phyloP scores from a whole-genome alignment of 2,888 invertebrate genomes.

The Meloe dianella region DNA sequence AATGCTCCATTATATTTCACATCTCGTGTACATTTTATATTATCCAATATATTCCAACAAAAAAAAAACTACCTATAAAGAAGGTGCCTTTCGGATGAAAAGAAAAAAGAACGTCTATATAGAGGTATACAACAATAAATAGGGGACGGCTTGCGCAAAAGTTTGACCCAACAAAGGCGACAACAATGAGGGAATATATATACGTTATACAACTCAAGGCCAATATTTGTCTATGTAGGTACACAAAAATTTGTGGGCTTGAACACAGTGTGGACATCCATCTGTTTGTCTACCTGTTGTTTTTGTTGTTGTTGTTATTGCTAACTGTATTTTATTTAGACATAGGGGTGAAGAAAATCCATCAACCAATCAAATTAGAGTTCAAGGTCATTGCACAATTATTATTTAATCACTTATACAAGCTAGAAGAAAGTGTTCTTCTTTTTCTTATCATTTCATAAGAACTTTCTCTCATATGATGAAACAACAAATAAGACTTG shows the following conservation, averaged over 20 bases:
- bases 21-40: neutral
- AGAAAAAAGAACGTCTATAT: no score
- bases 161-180: neutral
- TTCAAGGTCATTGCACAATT: neutral
- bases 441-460: neutral
- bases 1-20: slow-evolving; percentile 47
- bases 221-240: slow-evolving; percentile 9
- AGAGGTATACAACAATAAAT: slow-evolving; percentile 3
- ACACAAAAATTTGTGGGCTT: neutral
- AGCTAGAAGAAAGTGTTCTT: neutral
- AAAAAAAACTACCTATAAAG: neutral
- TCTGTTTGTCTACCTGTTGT: neutral
- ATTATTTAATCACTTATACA: slow-evolving; percentile 1
- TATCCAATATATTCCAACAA: neutral
- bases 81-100: no score
- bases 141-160: slow-evolving; percentile 28
- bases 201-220: slow-evolving; percentile 27
- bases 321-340: neutral
- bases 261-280: neutral
- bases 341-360: neutral
- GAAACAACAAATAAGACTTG: neutral
- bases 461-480: neutral
- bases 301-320: neutral
- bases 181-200: slow-evolving; percentile 12
- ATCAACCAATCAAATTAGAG: slow-evolving; percentile 4